These are phyloP conservation scores for Astropecten irregularis DNA, from an alignment of 53 echinoderm and acorn worm genomes.

Conservation along the genomic window DNA sequence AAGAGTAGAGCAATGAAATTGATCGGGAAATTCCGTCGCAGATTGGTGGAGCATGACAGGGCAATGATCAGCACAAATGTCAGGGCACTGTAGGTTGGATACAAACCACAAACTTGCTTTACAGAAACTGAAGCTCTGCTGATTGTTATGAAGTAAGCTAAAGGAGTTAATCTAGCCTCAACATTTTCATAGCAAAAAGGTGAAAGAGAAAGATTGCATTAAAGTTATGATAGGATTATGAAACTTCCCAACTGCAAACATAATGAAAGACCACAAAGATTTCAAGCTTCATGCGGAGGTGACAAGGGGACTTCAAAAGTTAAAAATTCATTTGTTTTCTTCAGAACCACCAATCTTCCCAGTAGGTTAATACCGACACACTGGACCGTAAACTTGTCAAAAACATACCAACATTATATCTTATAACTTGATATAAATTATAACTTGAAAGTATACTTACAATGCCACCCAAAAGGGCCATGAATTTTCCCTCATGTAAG, in stretches of 20 bases:
- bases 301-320: too few species aligned
- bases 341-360: too few species aligned
- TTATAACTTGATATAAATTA: too few species aligned
- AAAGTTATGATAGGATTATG: too few species aligned
- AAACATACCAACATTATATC: too few species aligned
- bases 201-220: background rate
- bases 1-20: slow-evolving; percentile 82
- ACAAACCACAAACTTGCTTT: background rate
- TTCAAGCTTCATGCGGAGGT: too few species aligned
- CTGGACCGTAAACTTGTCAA: too few species aligned
- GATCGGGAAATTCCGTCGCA: slow-evolving; percentile 80
- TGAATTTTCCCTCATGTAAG: slow-evolving; percentile 9
- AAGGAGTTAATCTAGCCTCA: background rate
- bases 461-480: slow-evolving; percentile 76
- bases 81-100: slow-evolving; percentile 45
- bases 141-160: background rate
- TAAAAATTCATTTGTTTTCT: too few species aligned
- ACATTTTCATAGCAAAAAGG: background rate
- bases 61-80: slow-evolving; percentile 76
- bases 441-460: slow-evolving; percentile 79
- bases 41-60: slow-evolving; percentile 77
- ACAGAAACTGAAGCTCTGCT: background rate
- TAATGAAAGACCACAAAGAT: too few species aligned
- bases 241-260: too few species aligned
- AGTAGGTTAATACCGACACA: too few species aligned